Conservation (phyloP, 2,113 vertebrate species). For the Clarias batrachus region DNA sequence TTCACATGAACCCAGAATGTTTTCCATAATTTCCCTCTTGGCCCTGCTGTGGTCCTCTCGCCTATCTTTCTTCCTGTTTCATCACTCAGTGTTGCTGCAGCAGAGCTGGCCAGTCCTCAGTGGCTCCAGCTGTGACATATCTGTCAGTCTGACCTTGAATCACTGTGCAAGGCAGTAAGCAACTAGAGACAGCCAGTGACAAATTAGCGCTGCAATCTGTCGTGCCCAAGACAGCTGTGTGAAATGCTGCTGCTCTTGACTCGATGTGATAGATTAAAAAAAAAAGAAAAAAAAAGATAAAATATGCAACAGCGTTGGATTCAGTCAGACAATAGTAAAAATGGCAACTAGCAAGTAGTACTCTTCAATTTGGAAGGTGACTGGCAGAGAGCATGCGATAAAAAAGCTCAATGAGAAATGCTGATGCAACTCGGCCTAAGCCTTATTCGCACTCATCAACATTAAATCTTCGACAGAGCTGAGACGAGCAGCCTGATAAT, state of each 20-base stretch:
- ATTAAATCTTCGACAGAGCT: constrained; percentile 45
- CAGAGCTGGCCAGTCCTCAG: constrained; percentile 50
- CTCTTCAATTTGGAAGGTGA: constrained; percentile 34
- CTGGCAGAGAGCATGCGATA: constrained; percentile 18
- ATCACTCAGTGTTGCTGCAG: constrained; percentile 51
- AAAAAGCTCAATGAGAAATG: constrained; percentile 33
- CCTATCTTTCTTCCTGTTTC: constrained; percentile 54
- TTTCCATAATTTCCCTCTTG: constrained; percentile 45
- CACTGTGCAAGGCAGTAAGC: constrained; percentile 49
- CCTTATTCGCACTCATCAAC: constrained; percentile 44
- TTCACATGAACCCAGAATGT: constrained; percentile 36
- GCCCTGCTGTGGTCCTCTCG: constrained; percentile 41
- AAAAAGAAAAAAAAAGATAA: constrained; percentile 12
- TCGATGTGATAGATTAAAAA: constrained; percentile 48
- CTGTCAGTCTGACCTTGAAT: constrained; percentile 56
- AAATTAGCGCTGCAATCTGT: constrained; percentile 50
- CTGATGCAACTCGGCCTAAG: constrained; percentile 40
- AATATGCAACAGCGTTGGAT: constrained; percentile 39
- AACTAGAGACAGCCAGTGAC: constrained; percentile 51
- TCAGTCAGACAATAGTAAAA: constrained; percentile 45
- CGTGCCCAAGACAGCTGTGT: constrained; percentile 48
- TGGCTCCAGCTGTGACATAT: constrained; percentile 54
- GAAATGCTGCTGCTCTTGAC: constrained; percentile 38
- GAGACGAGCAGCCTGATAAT: constrained; percentile 46
- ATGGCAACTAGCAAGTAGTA: constrained; percentile 41